These are phyloP conservation scores for Elegia similella DNA, from an alignment of 2,888 invertebrate genomes.

Conservation along the genomic window DNA sequence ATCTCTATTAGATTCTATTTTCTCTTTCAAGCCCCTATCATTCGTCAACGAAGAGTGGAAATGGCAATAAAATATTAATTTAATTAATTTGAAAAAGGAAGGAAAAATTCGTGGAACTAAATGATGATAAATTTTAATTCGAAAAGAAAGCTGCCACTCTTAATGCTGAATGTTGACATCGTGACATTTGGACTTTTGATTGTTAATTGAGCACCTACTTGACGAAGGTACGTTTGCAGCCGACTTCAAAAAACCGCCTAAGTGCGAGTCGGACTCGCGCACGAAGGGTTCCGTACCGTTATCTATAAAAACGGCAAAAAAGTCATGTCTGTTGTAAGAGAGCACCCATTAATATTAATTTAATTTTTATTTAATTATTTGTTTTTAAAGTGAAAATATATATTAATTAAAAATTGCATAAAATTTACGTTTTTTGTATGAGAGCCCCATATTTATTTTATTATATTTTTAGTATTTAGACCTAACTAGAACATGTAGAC, in stretches of 20 bases:
- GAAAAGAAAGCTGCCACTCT: neutral
- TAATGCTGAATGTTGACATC: neutral
- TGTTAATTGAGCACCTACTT: neutral
- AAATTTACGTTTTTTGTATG: too few relatives aligned
- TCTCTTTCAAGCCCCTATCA: neutral
- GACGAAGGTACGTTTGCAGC: neutral
- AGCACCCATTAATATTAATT: too few relatives aligned
- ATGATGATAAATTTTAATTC: conserved; percentile 10
- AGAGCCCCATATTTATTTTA: too few relatives aligned
- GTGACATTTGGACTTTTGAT: neutral
- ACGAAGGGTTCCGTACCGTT: too few relatives aligned
- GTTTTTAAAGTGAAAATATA: too few relatives aligned
- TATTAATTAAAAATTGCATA: too few relatives aligned
- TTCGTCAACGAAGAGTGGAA: neutral
- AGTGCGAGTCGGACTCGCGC: too few relatives aligned
- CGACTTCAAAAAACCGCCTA: neutral
- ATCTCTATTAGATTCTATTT: neutral
- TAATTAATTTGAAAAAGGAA: neutral
- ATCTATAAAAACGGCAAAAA: too few relatives aligned
- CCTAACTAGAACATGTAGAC: too few relatives aligned
- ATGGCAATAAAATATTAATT: conserved; percentile 11
- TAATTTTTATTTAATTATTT: too few relatives aligned
- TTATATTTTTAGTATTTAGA: too few relatives aligned
- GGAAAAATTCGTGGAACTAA: neutral
- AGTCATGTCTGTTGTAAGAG: too few relatives aligned